Conservation (phyloP, 2,113 vertebrate species). For the Leptosomus discolor region DNA sequence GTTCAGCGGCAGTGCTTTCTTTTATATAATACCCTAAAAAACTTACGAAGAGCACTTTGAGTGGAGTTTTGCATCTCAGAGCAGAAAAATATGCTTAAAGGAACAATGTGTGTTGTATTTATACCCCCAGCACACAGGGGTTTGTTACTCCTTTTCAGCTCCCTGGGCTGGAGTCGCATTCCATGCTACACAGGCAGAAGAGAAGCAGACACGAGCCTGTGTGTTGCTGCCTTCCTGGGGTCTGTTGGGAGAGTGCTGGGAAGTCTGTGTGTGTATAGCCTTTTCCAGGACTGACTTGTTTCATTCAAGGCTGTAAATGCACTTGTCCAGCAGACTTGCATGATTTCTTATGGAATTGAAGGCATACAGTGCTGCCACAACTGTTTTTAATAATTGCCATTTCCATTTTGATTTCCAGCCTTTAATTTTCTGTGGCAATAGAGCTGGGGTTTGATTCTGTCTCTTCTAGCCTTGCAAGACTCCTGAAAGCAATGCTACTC, state of each 20-base stretch:
- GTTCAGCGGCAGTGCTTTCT: neutral
- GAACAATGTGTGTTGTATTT: neutral
- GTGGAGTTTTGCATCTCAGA: neutral
- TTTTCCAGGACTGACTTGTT: neutral
- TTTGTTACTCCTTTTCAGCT: neutral
- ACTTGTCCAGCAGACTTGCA: neutral
- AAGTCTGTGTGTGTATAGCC: neutral
- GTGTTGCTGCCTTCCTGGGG: neutral
- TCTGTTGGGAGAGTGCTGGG: rapidly evolving
- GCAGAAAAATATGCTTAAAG: neutral
- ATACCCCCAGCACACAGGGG: neutral
- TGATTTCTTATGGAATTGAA: neutral
- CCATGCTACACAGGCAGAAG: neutral
- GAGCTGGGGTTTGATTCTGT: neutral
- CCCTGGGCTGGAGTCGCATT: neutral
- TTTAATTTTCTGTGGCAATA: neutral
- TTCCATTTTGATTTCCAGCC: neutral
- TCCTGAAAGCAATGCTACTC: neutral
- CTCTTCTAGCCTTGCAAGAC: neutral
- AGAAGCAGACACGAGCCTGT: neutral
- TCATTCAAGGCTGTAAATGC: neutral
- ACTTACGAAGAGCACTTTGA: neutral
- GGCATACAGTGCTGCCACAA: neutral
- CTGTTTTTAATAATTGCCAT: neutral
- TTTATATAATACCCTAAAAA: neutral